Evolutionary conservation across 1,140 invertebrate species (phyloP), one percentile per base, ranked within the genome.

Genomic region (Whitmania pigra): DNA sequence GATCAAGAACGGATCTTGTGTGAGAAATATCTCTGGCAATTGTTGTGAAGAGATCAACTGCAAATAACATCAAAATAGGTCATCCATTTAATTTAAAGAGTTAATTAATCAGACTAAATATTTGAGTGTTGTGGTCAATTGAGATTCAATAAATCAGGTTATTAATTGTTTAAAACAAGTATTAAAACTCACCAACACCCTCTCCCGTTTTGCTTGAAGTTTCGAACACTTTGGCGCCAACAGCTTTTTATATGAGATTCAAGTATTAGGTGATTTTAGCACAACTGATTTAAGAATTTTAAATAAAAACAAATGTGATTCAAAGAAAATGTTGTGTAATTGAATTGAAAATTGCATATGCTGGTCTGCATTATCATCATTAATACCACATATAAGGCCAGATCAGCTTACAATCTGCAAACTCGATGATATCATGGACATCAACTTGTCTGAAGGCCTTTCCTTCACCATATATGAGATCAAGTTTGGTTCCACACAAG

Each of bases 201-300:
- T 88, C 86, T 69, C 87, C 88, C 40, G 87, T 88, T 78, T 88
- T 88, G 79, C 88, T 89, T 0, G 87, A 89, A 43, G 88, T 88
- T 75, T 88, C 83, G 76, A 85, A 85, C 25, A 86, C 77, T 70
- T 85, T 84, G 25, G 85, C 85, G 18, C 83, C 83, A 73, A 88
- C 60, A 63, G 29, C 22, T 63, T 31, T 63, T 63, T 27, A 63
- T 20, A 15, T 27, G 18, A 63, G 20, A 31, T 0, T 11, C 11
- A 63, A 27, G 29, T 27, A 25, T 27, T 27, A 63, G 22, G 25
- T 27, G 20, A 27, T 13, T 31, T 63, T 63, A 63, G 60, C 17
- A 15, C 15, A 49, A 63, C 13, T 63, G 22, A 20, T 27, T 25
- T 31, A 20, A 13, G 18, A 25, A 63, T 13, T 27, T 2, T 27